Conservation (phyloP, 2,888 invertebrate species). For the Metacarcinus magister region DNA sequence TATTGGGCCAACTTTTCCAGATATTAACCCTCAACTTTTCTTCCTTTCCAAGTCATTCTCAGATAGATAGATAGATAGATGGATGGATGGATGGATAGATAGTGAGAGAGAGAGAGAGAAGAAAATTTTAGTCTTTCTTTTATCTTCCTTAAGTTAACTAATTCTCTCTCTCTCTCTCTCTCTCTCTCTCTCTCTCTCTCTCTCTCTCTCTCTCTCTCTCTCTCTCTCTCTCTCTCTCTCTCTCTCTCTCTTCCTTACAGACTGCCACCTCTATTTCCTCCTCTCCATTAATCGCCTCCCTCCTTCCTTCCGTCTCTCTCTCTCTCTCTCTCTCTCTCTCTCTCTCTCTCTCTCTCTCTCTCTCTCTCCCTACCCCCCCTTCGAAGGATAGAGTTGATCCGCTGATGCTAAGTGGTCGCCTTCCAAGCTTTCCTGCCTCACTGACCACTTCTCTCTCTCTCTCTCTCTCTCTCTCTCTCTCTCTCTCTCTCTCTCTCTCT, state of each 20-base stretch:
- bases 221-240: background rate
- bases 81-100: background rate
- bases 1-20: background rate
- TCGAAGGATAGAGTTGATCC: constrained; percentile 7
- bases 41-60: background rate
- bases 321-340: background rate
- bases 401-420: background rate
- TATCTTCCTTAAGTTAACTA: too few relatives aligned
- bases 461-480: background rate
- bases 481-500: background rate
- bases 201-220: background rate
- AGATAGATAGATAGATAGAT: background rate
- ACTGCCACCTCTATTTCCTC: background rate
- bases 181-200: background rate
- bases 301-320: background rate
- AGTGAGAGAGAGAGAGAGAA: constrained; percentile 39
- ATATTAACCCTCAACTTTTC: background rate
- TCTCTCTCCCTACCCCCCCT: background rate
- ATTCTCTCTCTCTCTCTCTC: too few relatives aligned
- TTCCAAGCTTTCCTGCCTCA: constrained; percentile 5
- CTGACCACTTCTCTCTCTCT: background rate
- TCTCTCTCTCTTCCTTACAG: background rate
- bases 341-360: background rate
- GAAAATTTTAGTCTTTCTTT: background rate
- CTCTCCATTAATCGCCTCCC: background rate